Conservation (phyloP, 2,888 invertebrate genomes). For the Cactoblastis cactorum region DNA sequence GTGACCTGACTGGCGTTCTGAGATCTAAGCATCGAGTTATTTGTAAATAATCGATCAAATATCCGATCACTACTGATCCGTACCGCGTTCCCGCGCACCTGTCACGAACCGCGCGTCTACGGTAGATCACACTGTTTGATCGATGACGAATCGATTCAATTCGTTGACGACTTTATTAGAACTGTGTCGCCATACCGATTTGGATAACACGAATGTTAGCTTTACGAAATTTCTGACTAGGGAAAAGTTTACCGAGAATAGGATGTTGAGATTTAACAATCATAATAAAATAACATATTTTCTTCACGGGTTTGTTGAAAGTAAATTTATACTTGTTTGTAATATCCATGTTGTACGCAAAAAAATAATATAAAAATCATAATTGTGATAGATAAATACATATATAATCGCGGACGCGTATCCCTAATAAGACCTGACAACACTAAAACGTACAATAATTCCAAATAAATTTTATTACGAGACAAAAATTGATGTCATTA, state of each 20-base stretch:
- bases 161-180: constrained; percentile 65
- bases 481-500: no score
- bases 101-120: constrained; percentile 43
- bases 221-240: neutral
- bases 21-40: constrained; percentile 48
- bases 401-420: no score
- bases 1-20: constrained; percentile 51
- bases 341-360: no score
- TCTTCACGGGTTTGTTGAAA: no score
- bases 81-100: constrained; percentile 48
- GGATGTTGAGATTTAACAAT: neutral
- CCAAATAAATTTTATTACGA: no score
- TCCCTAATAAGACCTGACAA: no score
- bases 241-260: neutral
- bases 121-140: constrained; percentile 66
- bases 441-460: no score
- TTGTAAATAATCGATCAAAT: constrained; percentile 67
- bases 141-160: constrained; percentile 68
- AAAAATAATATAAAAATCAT: no score
- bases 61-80: constrained; percentile 50
- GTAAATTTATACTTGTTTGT: no score
- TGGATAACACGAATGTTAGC: constrained; percentile 26
- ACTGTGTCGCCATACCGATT: constrained; percentile 56
- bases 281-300: no score
- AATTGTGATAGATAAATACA: no score